Conservation (phyloP, 2,888 invertebrate species). For the Frankliniella fusca region DNA sequence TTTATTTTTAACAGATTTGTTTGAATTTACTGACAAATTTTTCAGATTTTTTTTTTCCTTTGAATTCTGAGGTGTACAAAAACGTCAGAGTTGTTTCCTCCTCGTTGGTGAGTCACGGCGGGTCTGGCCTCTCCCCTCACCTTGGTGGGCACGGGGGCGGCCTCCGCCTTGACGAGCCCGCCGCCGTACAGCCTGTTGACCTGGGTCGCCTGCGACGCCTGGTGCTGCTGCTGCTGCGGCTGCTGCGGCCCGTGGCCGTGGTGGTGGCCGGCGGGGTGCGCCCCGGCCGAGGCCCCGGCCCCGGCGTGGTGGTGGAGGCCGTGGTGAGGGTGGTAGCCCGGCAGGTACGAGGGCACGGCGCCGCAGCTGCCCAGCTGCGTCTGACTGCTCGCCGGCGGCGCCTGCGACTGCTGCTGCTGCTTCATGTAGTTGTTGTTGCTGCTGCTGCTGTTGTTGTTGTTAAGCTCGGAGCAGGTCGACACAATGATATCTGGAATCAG, state of each 20-base stretch:
- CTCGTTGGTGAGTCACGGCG: no score
- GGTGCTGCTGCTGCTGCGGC: not conserved
- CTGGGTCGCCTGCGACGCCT: slow-evolving; percentile 2
- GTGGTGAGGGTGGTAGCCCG: not conserved
- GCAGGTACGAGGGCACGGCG: slow-evolving; percentile 7
- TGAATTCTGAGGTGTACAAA: no score
- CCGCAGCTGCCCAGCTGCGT: not conserved
- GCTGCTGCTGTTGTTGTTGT: not conserved
- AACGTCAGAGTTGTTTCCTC: no score
- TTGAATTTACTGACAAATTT: no score
- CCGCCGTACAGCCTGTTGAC: slow-evolving; percentile 15
- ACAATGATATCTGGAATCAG: slow-evolving; percentile 2
- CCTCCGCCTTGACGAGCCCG: slow-evolving; percentile 1
- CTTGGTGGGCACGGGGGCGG: not conserved
- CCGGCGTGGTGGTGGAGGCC: not conserved
- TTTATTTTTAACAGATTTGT: no score
- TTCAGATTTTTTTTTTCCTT: no score
- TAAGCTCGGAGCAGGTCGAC: not conserved
- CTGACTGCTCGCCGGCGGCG: not conserved
- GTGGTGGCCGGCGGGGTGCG: not conserved
- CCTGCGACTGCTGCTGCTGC: not conserved
- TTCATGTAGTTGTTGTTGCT: slow-evolving; percentile 21
- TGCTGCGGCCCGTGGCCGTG: not conserved
- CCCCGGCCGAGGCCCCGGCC: not conserved
- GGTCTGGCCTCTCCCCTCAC: no score